Percentiles rank a stretch among this genome's conserved stretches.
phyloP scores from a whole-genome alignment of 2,888 invertebrate genomes.

The Boloria selene region DNA sequence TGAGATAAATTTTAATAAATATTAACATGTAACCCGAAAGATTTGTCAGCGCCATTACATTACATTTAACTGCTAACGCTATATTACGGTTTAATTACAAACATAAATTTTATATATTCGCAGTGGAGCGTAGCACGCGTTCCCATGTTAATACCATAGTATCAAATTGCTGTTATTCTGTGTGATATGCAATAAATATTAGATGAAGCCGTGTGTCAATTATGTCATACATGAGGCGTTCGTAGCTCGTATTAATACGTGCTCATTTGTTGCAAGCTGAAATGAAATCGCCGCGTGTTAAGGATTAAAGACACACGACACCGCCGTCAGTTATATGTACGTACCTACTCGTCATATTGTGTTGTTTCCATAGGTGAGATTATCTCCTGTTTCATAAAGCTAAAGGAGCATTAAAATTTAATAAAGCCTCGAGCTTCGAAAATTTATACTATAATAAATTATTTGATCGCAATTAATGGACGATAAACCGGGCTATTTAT shows the following conservation, averaged over 20 bases:
- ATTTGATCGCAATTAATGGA: constrained; percentile 60
- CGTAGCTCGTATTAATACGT: constrained; percentile 68
- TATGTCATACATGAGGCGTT: constrained; percentile 58
- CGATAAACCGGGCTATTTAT: constrained; percentile 52
- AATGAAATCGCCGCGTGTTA: constrained; percentile 76
- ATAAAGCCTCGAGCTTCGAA: constrained; percentile 60
- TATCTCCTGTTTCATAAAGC: constrained; percentile 33
- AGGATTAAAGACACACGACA: constrained; percentile 64
- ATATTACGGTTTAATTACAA: constrained; percentile 48
- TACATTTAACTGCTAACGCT: constrained; percentile 37
- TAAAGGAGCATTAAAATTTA: constrained; percentile 57
- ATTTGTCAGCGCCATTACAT: constrained; percentile 36
- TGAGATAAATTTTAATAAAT: constrained; percentile 30
- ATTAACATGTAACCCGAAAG: constrained; percentile 31
- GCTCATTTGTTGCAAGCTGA: constrained; percentile 69
- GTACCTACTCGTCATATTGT: constrained; percentile 22
- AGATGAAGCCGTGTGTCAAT: constrained; percentile 71
- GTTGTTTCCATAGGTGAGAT: constrained; percentile 32
- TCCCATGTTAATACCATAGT: constrained; percentile 65
- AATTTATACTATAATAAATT: constrained; percentile 69
- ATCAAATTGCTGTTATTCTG: constrained; percentile 68
- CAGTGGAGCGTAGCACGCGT: constrained; percentile 46
- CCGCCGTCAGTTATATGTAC: constrained; percentile 47
- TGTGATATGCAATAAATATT: constrained; percentile 75
- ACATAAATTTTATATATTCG: constrained; percentile 55